phyloP scores from a whole-genome alignment of 2,888 invertebrate genomes.

The Ennomos erosarius region DNA sequence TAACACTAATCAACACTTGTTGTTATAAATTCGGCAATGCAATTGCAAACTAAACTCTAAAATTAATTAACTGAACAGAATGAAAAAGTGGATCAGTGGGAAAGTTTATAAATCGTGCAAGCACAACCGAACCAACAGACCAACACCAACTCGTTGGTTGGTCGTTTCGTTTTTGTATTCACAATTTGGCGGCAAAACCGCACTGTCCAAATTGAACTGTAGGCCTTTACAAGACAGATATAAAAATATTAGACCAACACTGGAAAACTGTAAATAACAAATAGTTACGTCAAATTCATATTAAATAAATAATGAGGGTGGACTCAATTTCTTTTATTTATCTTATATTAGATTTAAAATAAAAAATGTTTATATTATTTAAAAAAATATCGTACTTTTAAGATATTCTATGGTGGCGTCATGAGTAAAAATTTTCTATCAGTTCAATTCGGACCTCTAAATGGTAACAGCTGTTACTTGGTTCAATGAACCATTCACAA shows the following conservation, averaged over 20 bases:
- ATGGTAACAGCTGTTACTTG: slow-evolving; percentile 33
- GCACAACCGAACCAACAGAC: no score
- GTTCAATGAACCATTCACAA: slow-evolving; percentile 43
- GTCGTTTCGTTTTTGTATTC: slow-evolving; percentile 14
- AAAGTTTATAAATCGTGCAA: neutral
- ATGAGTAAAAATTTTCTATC: neutral
- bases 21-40: slow-evolving; percentile 7
- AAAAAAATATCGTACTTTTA: neutral
- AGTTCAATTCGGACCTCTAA: slow-evolving; percentile 27
- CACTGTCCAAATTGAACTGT: slow-evolving; percentile 8
- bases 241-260: no score
- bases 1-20: neutral
- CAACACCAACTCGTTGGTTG: no score
- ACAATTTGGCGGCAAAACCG: slow-evolving; percentile 36
- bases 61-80: no score
- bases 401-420: neutral
- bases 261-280: no score
- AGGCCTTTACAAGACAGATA: no score
- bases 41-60: slow-evolving; percentile 5
- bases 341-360: no score
- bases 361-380: no score
- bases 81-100: no score
- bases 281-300: no score
- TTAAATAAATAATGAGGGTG: no score
- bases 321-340: no score